Conservation (phyloP, 2,888 invertebrate species). For the Podotricha telesiphe region DNA sequence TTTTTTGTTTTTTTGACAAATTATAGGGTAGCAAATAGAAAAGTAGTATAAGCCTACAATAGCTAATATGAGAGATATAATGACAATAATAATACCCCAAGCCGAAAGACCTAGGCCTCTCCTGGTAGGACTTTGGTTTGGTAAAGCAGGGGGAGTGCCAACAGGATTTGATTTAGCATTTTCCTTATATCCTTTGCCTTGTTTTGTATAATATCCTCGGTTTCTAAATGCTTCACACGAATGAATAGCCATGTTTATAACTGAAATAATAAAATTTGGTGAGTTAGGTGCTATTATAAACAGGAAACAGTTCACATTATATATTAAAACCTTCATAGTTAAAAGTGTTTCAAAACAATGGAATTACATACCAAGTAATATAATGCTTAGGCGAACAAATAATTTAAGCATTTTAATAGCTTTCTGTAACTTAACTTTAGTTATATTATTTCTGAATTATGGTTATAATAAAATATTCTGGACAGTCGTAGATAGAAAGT, state of each 20-base stretch:
- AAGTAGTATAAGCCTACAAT: conserved; percentile 85
- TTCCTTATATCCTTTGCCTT: conserved; percentile 45
- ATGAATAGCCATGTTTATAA: conserved; percentile 32
- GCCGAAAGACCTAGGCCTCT: conserved; percentile 84
- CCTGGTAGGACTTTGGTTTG: conserved; percentile 57
- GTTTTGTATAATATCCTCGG: conserved; percentile 37
- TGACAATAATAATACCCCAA: conserved; percentile 85
- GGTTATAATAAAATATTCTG: not conserved
- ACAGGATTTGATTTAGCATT: conserved; percentile 50
- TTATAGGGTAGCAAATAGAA: conserved; percentile 86
- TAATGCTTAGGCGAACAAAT: conserved; percentile 58
- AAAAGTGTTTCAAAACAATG: conserved; percentile 4
- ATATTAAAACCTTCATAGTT: not conserved
- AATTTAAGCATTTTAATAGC: conserved; percentile 57
- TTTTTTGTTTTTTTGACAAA: conserved; percentile 83
- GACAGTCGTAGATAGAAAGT: conserved; percentile 3
- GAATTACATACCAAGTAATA: conserved; percentile 62
- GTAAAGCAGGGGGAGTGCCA: conserved; percentile 30
- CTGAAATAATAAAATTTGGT: conserved; percentile 31
- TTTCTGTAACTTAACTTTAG: not conserved
- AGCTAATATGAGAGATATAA: conserved; percentile 77
- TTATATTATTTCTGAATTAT: not conserved
- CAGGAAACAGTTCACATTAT: not conserved
- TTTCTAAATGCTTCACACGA: conserved; percentile 38
- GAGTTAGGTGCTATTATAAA: not conserved